Percentiles rank a stretch among this genome's conserved stretches.
These are phyloP conservation scores for Oscheius sp. DNA, from an alignment of 2,888 invertebrate species.

Conservation along the genomic window DNA sequence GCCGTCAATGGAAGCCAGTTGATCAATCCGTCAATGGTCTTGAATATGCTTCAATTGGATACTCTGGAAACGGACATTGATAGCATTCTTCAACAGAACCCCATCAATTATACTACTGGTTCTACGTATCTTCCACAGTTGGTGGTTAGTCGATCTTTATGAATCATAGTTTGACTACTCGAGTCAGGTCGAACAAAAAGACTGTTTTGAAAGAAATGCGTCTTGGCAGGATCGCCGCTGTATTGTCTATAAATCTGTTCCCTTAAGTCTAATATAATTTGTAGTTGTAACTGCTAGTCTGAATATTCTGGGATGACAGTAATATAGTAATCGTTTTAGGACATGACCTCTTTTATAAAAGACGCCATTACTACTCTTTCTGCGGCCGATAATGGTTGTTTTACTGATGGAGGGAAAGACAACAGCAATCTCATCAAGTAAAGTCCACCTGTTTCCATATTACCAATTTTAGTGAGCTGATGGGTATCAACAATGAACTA, in stretches of 20 bases:
- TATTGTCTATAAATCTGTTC: no score
- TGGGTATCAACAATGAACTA: not conserved
- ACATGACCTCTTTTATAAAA: not conserved
- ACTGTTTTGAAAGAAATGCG: no score
- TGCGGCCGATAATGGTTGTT: no score
- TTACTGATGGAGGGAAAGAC: not conserved
- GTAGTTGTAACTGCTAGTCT: no score
- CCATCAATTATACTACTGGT: not conserved
- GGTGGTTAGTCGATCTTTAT: no score
- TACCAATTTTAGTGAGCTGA: not conserved
- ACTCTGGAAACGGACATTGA: conserved; percentile 35
- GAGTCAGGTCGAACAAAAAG: no score
- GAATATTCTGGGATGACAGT: no score
- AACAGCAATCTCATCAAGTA: not conserved
- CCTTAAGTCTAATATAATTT: no score
- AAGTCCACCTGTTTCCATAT: not conserved
- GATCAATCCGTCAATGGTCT: conserved; percentile 4
- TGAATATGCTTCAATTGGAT: conserved; percentile 35
- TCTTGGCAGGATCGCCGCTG: no score
- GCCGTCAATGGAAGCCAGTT: conserved; percentile 25
- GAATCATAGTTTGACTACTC: no score
- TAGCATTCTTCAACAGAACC: conserved; percentile 5
- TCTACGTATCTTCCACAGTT: not conserved
- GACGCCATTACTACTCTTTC: not conserved
- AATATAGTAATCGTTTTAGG: not conserved